Base-by-base conservation (phyloP, 1,140 invertebrate species). In the Cyphomyrmex costatus region DNA sequence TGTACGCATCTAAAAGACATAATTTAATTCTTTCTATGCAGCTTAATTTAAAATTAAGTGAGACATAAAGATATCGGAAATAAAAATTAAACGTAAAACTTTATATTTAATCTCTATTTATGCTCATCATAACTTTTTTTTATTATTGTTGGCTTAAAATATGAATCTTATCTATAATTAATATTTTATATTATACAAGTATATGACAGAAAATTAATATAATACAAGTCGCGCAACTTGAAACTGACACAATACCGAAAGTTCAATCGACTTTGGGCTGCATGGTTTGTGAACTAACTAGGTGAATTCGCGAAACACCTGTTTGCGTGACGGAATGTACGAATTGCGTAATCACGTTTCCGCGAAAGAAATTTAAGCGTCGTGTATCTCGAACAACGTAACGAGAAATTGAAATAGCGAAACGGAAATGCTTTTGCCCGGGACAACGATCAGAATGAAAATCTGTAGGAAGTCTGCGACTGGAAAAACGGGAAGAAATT, bases 371-470 rank as follows among this genome's bases (percentile, higher is more conserved):
- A 68, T 80, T 80, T 42, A 80, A 68, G 30, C 56, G 63, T 49
- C 73, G 53, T 14, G 56, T 42, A 21, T 77, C 14, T 70, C n/a
- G 49, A 24, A 27, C 49, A 8, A 56, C n/a, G 63, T 42, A 16
- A 19, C 30, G 63, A 56, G 27, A 80, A 68, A 80, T 80, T 80
- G 49, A 80, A 80, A 70, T 56, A 14, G 8, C 2, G 5, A 80
- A 56, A 36, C 42, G 36, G 77, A 68, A 68, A 79, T 24, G 77
- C 61, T 51, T 60, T 53, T 33, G 51, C 33, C 6, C 16, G 51
- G 21, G 76, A 46, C 74, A 56, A n/a, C 78, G 49, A 73, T 82
- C 66, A 30, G 79, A 60, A 82, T 58, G 53, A 82, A 82, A 82
- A 82, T 73, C 79, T 73, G 79, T 21, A 53, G 19, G 49, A 60